Evolutionary conservation across 1,140 invertebrate genomes (phyloP), one percentile per base, ranked within the genome.

Genomic region (Drosophila sulfurigaster): DNA sequence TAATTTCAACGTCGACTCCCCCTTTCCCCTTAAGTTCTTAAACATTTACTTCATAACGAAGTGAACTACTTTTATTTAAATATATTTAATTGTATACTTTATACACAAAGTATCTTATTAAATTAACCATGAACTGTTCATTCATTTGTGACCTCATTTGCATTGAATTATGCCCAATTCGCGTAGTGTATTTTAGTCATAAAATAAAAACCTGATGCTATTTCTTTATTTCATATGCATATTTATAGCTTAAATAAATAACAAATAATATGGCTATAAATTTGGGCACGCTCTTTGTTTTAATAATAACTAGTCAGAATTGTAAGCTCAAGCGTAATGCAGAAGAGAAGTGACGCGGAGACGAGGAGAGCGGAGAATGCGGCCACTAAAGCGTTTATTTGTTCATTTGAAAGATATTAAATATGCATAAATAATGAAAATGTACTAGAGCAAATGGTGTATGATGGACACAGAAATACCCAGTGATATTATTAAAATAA

Each of bases 191-290:
- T 74, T 62, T 32, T 5, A 32, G 49, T 65, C 46, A 52, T 62
- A 73, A 82, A 87, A 88, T 88, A 87, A 87, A 88, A 87, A 87
- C 76, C 72, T 78, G 79, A 80, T 88, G 83, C 69, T 77, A 78
- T 78, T 88, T 79, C 76, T 85, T 79, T 81, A 74, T 85, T 78
- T 81, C 71, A 81, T 81, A 89, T 88, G 83, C 83, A 88, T 88
- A 88, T 88, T 88, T 88, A 88, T 88, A 89, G 83, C 83, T 89
- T 89, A 88, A 89, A 88, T 89, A 88, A 88, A 88, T 88, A 88
- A 79, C 85, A 85, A 89, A 88, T 88, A 87, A 87, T 87, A 88
- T 78, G 83, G 83, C 80, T 72, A 87, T 87, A 87, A 88, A 87
- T 87, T 87, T 83, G 76, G 78, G 59, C 85, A 88, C 85, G 79